Base-by-base conservation (phyloP, 2,113 vertebrate genomes). In the Edolisoma coerulescens region DNA sequence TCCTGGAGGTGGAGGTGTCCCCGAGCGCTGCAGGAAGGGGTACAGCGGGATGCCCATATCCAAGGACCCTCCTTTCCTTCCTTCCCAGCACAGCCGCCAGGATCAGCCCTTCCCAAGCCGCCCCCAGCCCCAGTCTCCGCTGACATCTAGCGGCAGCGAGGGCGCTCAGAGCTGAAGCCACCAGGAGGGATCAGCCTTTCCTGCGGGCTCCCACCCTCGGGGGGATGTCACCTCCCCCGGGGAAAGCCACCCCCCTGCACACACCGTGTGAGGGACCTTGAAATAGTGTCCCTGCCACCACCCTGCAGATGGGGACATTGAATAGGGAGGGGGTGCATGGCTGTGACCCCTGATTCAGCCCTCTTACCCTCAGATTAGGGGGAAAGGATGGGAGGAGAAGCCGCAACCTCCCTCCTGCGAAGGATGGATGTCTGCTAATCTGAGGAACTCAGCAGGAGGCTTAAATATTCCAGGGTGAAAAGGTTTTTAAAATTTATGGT, bases 71-170 rank as follows among this genome's bases (percentile, higher is more conserved):
- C 0, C 20, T 69, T 47, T 22, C 41, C 1, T 47, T 22, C 41
- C 1, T 26, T 47, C 18, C 52, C 37, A 47, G 52, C 16, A 1
- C 37, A 32, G 50, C 26, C 54, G 52, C 37, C 57, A 20, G 71
- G 19, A 67, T 42, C 52, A 39, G 60, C 56, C 67, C 88, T 45
- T 32, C 54, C 61, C 67, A 4, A 42, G 54, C 70, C 11, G 13
- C 45, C 8, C 28, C 44, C 89, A 90, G 64, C 65, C 56, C 53
- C 53, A 76, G 97, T 95, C 97, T 98, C 91, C 91, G 90, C 95
- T 96, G 97, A 97, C 98, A 98, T 75, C 98, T 98, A 97, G 98
- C 61, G 98, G 97, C 87, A 63, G 18, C 7, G 56, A 26, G 50
- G 53, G 63, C 33, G 8, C 33, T n/a, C 16, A 2, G 75, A 41